Evolutionary conservation across 2,888 invertebrate genomes (phyloP).

Genomic region (Exocentrus adspersus): DNA sequence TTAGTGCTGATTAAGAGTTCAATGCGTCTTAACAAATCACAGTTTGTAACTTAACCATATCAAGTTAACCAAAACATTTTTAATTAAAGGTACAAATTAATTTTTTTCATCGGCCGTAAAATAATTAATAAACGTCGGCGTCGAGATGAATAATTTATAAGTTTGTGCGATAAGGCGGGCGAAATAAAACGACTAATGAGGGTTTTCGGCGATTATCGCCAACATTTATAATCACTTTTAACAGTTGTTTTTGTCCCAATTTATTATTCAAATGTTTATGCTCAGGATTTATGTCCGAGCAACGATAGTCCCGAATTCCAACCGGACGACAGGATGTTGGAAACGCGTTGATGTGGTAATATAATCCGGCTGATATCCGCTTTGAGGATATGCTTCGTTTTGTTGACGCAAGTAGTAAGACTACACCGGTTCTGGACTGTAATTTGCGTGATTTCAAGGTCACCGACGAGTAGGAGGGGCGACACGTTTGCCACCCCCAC

Average conservation of each 20-base stretch:
- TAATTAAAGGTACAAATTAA: background rate
- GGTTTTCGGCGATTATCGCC: constrained; percentile 25
- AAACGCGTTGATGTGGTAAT: background rate
- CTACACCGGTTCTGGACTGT: too few relatives aligned
- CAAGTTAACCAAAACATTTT: background rate
- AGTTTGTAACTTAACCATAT: too few relatives aligned
- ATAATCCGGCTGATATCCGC: too few relatives aligned
- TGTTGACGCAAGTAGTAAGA: too few relatives aligned
- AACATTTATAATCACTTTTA: constrained; percentile 31
- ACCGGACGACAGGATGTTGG: too few relatives aligned
- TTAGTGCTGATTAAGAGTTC: background rate
- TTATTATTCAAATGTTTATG: constrained; percentile 30
- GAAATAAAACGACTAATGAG: constrained; percentile 24
- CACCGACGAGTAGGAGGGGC: too few relatives aligned
- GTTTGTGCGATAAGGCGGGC: constrained; percentile 7
- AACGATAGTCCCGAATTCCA: background rate
- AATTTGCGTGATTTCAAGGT: too few relatives aligned
- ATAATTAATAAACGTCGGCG: background rate
- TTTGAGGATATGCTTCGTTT: too few relatives aligned
- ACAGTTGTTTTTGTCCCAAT: constrained; percentile 18
- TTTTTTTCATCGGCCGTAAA: background rate
- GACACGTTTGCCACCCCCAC: too few relatives aligned
- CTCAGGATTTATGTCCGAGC: constrained; percentile 9
- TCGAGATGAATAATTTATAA: constrained; percentile 25
- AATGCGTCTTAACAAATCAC: too few relatives aligned